Evolutionary conservation across 1,140 invertebrate genomes (phyloP), one percentile per base, ranked within the genome.

Genomic region (Drosophila malerkotliana): DNA sequence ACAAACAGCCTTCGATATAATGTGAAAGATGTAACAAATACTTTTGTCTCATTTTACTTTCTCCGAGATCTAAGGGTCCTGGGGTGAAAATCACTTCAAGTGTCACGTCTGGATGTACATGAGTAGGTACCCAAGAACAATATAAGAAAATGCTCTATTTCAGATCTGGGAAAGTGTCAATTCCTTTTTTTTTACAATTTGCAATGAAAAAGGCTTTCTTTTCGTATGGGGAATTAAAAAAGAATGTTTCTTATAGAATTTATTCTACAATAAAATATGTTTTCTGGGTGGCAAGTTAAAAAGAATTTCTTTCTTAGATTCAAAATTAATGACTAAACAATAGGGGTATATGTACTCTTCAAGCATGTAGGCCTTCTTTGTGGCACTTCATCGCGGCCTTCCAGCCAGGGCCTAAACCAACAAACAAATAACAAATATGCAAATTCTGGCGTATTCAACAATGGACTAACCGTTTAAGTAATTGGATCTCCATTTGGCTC

Each of bases 391-490:
- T 26, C n/a, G 67, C 34, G 52, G 67, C 52, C 67, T 71, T 71
- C 67, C 24, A 69, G 67, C 4, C 30, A 69, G 67, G 30, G 41
- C 67, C 67, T 69, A 71, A 71, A 49, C 67, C 64, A 71, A 71
- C 66, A 71, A 71, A 73, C 58, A 73, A 73, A 62, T 51, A 74
- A 73, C 59, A 64, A 73, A 63, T 74, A 74, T 74, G 88, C 82
- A 90, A 90, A 90, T 90, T 84, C 72, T 53, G 75, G 68, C 79
- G 79, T 74, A 76, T 77, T 72, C 55, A 81, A 90, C 88, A 90
- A 90, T 81, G 79, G 87, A 58, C 72, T 77, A 84, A 90, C 85
- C 87, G 80, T 91, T 91, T 91, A 91, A 91, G 90, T 91, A 91
- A 91, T 91, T 91, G 90, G 80, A 84, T 90, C 74, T 91, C 77